Base-by-base conservation (phyloP, 2,888 invertebrate species). In the Dendrolimus houi region DNA sequence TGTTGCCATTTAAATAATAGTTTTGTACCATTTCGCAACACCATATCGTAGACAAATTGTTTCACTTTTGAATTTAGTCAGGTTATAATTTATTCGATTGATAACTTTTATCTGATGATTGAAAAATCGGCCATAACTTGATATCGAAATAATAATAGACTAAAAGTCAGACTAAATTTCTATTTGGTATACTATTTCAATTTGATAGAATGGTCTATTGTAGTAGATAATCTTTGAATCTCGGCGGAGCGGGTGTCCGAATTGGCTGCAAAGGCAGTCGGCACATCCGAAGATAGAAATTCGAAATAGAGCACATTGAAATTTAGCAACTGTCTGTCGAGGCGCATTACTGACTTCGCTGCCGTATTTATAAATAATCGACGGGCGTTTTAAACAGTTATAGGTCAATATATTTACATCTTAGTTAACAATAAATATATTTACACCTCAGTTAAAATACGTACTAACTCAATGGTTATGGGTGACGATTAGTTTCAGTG, bases 251-350 rank as follows among this genome's bases (percentile, higher is more conserved):
- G 64, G 64, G 61, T 68, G 69, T 73, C 67, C 63, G 60, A 64
- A 60, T 62, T 62, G 58, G 64, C 64, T 64, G 66, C 67, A 71
- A 66, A 72, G 70, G 70, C 73, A 71, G 70, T 76, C 72, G 72
- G 75, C 79, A 79, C 85, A 77, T 76, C 75, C 71, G 77, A 82
- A 77, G 76, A 81, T 75, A 75, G 76, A 74, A 73, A 79, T 81
- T 78, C 69, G 75, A 88, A 87, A 79, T 87, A 80, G 87, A 85
- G 75, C 87, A 82, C 83, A 83, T 83, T 87, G 88, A 89, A 86
- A 89, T 89, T 85, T 88, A 87, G 86, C 89, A 88, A 88, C 89
- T 90, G 89, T 83, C 85, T 82, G 85, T 82, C 83, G 78, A 73
- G 77, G 70, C 77, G 79, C 81, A 83, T 85, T 85, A 84, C 84